Evolutionary conservation across 2,113 vertebrate genomes (phyloP), one percentile per base, ranked within the genome.

Genomic region (Sakesphorus luctuosus): DNA sequence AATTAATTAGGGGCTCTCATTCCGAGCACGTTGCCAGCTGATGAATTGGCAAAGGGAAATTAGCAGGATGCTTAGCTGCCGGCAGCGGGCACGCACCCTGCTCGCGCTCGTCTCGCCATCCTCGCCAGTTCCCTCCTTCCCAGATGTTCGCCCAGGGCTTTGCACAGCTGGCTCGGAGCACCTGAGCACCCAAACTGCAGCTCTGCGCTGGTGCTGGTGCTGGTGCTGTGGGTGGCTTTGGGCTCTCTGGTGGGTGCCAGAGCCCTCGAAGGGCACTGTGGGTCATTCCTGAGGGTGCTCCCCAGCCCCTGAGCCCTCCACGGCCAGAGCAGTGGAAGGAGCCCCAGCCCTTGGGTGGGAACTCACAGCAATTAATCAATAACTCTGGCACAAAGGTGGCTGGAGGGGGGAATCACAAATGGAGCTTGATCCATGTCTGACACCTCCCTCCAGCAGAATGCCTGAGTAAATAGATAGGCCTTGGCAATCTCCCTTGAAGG

Each of bases 1-100:
- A 95, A 94, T 97, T 97, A 97, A 97, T 97, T 96, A 97, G 81
- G 90, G 97, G 90, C 93, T 97, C 97, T 97, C 95, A 96, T 97
- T 97, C 97, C 50, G 29, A 96, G 95, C 97, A 95, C 95, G 94
- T 92, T 77, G 95, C 96, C 56, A 29, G 92, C 96, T 96, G 94
- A 97, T 96, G 97, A 97, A 92, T 92, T 76, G 94, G 96, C 90
- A 50, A 72, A 95, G 94, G 90, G 92, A 94, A 94, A 95, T 82
- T 75, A 96, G 93, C 58, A 21, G 81, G 90, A 91, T 69, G 92
- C 95, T 56, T 55, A 23, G 92, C 91, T 89, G 46, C 82, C 31
- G 8, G 76, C 15, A 84, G 84, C 47, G 62, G 87, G 84, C 46
- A 9, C 35, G 21, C 84, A 35, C 87, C 77, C 78, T 8, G 33